Base-by-base conservation (phyloP, 2,113 vertebrate species). In the Campylomormyrus numenius region DNA sequence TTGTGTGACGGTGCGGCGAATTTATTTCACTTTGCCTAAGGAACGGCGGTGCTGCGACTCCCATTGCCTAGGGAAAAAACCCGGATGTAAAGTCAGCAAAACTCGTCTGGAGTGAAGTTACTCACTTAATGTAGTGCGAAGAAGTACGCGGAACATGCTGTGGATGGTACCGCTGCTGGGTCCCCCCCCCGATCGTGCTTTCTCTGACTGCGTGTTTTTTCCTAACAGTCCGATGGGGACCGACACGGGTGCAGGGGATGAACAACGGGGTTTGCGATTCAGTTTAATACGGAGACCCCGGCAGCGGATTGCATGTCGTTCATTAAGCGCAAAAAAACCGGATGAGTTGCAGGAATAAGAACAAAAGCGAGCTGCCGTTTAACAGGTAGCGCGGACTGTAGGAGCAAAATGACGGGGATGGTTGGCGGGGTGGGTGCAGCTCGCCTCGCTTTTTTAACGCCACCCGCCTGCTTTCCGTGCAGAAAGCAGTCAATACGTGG, bases 11-110 rank as follows among this genome's bases (percentile, higher is more conserved):
- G 96, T 96, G 95, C 95, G 93, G 96, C 96, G 96, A 96, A 97
- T 97, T 96, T 97, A 97, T 97, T 97, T 96, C 96, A 95, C 96
- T 97, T 97, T 97, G 96, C 96, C 96, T 97, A 96, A 97, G 96
- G 96, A 97, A 96, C 95, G 96, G 96, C 93, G 93, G 96, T 97
- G 95, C 94, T 96, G 91, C 96, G 96, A 92, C 94, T 0, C 94
- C 95, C 96, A 96, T 96, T 97, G 96, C 96, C 96, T 96, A 96
- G 96, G 96, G 95, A 96, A 96, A 97, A 97, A 95, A 94, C 96
- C 96, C 96, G 96, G 96, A 97, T 97, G 96, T 96, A 95, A 97
- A 97, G 95, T 97, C 94, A 95, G 96, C 95, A 95, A 97, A 97
- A 97, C 96, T 96, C 96, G 95, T 96, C 94, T 96, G 94, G 95